Base-by-base conservation (phyloP, 1,140 invertebrate genomes). In the Cotesia chilonis region DNA sequence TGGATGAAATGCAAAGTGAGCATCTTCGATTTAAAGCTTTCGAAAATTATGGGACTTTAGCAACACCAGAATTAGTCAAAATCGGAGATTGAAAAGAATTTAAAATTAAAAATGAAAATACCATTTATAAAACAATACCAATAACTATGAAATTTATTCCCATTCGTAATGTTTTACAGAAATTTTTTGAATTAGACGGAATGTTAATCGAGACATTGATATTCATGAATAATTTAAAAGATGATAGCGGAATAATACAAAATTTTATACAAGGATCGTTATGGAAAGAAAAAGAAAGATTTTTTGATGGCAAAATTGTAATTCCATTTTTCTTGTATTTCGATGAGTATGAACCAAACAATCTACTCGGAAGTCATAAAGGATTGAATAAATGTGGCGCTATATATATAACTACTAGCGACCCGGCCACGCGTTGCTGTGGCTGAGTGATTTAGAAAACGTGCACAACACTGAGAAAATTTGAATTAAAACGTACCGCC, bases 191-290 rank as follows among this genome's bases (percentile, higher is more conserved):
- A 69, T 47, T 70, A 7, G 51, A 68, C 1, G 41, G 47, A n/a
- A 17, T 71, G n/a, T 52, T 60, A 35, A 9, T 47, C 20, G 28
- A 73, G 0, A 41, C 9, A 12, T 70, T 63, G 41, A 10, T 14
- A 4, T 51, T 41, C 7, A 47, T 66, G 28, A 51, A 51, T 6
- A 54, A 0, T 28, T 71, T 74, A 28, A 38, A 61, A 41, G 73
- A 74, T 20, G 67, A 65, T 41, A 75, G 63, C 72, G 70, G 70
- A 1, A 66, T 65, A 47, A 69, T 76, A 55, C 74, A 57, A 10
- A 80, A 81, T 75, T 57, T 81, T 70, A 59, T 81, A n/a, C 77
- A 82, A 55, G 80, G 79, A 7, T 17, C 72, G n/a, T 75, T 81
- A 41, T 82, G 80, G 79, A 68, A 73, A 76, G 66, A 75, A 59